Evolutionary conservation across 2,888 invertebrate species (phyloP).

Genomic region (Drosophila buzzatii): DNA sequence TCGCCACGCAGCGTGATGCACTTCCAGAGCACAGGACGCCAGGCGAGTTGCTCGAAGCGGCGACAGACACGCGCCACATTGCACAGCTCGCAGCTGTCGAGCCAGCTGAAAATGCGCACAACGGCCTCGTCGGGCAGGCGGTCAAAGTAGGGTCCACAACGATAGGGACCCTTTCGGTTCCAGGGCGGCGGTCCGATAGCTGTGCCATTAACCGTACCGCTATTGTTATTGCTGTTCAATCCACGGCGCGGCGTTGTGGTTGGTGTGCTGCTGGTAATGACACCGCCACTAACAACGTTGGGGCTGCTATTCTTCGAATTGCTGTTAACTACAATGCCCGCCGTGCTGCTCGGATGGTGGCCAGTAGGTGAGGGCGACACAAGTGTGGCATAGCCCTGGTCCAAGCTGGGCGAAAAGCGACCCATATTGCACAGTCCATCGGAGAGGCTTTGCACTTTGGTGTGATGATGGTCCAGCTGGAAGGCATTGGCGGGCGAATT

Average conservation of each 20-base stretch:
- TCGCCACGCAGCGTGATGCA: conserved; percentile 88
- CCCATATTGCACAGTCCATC: conserved; percentile 84
- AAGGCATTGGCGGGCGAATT: conserved; percentile 84
- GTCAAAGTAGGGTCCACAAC: conserved; percentile 87
- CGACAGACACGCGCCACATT: conserved; percentile 91
- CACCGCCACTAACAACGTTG: conserved; percentile 39
- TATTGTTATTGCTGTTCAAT: conserved; percentile 18
- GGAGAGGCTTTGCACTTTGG: conserved; percentile 84
- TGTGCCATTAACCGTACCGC: conserved; percentile 43
- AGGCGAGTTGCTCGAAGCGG: conserved; percentile 91
- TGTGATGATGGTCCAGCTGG: conserved; percentile 83
- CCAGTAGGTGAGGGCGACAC: conserved; percentile 87
- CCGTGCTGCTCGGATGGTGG: conserved; percentile 70
- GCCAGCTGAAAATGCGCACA: conserved; percentile 89
- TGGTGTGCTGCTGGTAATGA: conserved; percentile 60
- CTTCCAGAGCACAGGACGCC: conserved; percentile 92
- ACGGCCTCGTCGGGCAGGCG: conserved; percentile 89
- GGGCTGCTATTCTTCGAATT: conserved; percentile 40
- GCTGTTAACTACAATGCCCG: conserved; percentile 43
- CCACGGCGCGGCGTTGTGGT: conserved; percentile 65
- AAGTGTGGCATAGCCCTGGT: conserved; percentile 93
- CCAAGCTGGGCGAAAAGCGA: conserved; percentile 89
- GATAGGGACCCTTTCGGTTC: conserved; percentile 84
- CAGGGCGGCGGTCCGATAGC: conserved; percentile 82
- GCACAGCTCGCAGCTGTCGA: conserved; percentile 90